Percentiles rank a stretch among this genome's conserved stretches.
Conservation (phyloP, 1,140 invertebrate species). For the Hycleus cichorii region DNA sequence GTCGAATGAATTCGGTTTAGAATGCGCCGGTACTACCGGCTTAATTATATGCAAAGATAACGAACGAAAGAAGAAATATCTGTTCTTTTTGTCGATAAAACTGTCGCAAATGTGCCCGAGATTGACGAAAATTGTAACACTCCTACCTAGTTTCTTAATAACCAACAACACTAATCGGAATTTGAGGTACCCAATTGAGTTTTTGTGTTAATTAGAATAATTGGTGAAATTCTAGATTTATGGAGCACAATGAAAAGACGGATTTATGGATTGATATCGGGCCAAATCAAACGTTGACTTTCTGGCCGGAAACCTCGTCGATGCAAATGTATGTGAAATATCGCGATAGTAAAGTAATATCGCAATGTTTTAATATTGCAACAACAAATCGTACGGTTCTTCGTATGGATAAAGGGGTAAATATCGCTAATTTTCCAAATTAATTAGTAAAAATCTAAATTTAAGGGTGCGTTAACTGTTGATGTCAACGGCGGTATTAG, state of each 20-base stretch:
- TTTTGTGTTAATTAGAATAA: too few species aligned
- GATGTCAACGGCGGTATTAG: slow-evolving; percentile 64
- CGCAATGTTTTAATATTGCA: slow-evolving; percentile 69
- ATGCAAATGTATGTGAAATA: slow-evolving; percentile 76
- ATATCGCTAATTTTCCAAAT: slow-evolving; percentile 22
- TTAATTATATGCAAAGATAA: slow-evolving; percentile 65
- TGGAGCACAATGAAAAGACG: slow-evolving; percentile 78
- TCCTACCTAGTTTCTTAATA: slow-evolving; percentile 77
- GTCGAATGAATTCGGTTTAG: slow-evolving; percentile 63
- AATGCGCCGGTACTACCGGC: slow-evolving; percentile 64
- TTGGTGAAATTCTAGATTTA: slow-evolving; percentile 49
- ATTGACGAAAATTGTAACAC: slow-evolving; percentile 76
- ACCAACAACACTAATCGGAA: slow-evolving; percentile 64
- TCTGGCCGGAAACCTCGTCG: slow-evolving; percentile 74
- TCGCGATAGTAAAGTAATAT: slow-evolving; percentile 65
- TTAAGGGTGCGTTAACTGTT: slow-evolving; percentile 65
- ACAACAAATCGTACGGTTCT: slow-evolving; percentile 63
- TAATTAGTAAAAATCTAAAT: slow-evolving; percentile 18
- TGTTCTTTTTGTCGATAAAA: slow-evolving; percentile 48
- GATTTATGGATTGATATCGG: slow-evolving; percentile 75
- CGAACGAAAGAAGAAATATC: slow-evolving; percentile 56
- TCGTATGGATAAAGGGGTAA: slow-evolving; percentile 76
- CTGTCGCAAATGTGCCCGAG: slow-evolving; percentile 59
- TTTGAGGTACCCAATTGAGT: slow-evolving; percentile 39
- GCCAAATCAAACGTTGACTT: slow-evolving; percentile 61